phyloP scores from a whole-genome alignment of 2,113 vertebrate genomes.

The Leptocoma aspasia region DNA sequence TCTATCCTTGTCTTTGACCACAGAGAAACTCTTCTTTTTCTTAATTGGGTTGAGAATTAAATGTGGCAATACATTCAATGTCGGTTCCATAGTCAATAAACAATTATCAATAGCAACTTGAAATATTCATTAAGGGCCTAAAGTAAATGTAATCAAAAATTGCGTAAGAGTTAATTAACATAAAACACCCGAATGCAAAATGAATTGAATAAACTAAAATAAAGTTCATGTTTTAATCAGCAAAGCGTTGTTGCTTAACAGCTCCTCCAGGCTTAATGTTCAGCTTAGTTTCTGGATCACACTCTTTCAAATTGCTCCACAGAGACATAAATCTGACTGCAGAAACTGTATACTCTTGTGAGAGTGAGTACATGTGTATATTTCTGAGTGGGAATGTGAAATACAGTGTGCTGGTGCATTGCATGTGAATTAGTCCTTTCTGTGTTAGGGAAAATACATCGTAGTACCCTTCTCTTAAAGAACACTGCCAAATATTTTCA shows the following conservation, averaged over 20 bases:
- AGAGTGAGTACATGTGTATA: constrained; percentile 13
- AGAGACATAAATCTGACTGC: constrained; percentile 56
- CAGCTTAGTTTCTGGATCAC: constrained; percentile 49
- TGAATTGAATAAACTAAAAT: constrained; percentile 50
- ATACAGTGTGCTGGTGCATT: background rate
- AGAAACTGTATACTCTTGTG: constrained; percentile 43
- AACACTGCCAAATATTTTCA: background rate
- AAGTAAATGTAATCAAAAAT: constrained; percentile 64
- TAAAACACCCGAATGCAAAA: constrained; percentile 42
- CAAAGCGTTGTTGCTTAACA: constrained; percentile 52
- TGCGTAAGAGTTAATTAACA: constrained; percentile 49
- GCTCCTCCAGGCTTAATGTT: constrained; percentile 58
- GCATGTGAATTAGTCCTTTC: background rate
- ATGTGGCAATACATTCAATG: background rate
- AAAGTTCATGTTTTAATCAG: constrained; percentile 68
- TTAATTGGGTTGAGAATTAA: background rate
- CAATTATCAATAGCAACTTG: constrained; percentile 28
- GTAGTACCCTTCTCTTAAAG: background rate
- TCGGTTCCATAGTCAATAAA: background rate
- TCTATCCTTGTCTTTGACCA: background rate
- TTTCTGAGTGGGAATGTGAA: constrained; percentile 23
- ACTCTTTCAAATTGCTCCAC: constrained; percentile 58
- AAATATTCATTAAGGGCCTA: constrained; percentile 43
- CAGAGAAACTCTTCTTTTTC: background rate
- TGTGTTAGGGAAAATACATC: background rate